Percentiles rank a stretch among this genome's conserved stretches.
Evolutionary conservation across 1,140 invertebrate genomes (phyloP).

Genomic region (Kradibia gibbosae): DNA sequence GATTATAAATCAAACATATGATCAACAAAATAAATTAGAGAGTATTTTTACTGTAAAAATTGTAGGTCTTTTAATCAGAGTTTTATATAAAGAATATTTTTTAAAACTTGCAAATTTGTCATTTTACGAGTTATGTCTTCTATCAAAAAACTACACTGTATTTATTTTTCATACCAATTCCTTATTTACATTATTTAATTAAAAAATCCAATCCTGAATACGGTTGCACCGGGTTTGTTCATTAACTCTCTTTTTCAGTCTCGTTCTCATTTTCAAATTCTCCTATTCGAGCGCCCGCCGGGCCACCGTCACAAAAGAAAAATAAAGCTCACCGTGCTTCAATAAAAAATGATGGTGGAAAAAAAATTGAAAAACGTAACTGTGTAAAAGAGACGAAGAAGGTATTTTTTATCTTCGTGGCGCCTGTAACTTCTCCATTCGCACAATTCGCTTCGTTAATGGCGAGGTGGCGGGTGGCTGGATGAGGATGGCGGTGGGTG

Average conservation of each 20-base stretch:
- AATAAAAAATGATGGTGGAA: background rate
- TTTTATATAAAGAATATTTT: too few relatives aligned
- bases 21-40: too few relatives aligned
- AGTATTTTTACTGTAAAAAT: too few relatives aligned
- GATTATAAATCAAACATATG: too few relatives aligned
- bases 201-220: slow-evolving; percentile 38
- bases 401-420: slow-evolving; percentile 28
- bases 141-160: background rate
- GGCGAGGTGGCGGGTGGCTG: too few relatives aligned
- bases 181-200: slow-evolving; percentile 41
- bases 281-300: slow-evolving; percentile 9
- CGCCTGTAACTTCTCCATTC: background rate
- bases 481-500: too few relatives aligned
- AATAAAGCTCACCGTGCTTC: slow-evolving; percentile 28
- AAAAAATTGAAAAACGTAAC: background rate
- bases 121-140: background rate
- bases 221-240: background rate
- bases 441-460: slow-evolving; percentile 26
- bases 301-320: background rate
- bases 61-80: too few relatives aligned
- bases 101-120: background rate
- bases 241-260: background rate
- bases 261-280: slow-evolving; percentile 18
- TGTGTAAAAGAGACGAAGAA: slow-evolving; percentile 10
- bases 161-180: slow-evolving; percentile 10